Conservation (phyloP, 2,797 vertebrate species). For the Aratinga solstitialis region DNA sequence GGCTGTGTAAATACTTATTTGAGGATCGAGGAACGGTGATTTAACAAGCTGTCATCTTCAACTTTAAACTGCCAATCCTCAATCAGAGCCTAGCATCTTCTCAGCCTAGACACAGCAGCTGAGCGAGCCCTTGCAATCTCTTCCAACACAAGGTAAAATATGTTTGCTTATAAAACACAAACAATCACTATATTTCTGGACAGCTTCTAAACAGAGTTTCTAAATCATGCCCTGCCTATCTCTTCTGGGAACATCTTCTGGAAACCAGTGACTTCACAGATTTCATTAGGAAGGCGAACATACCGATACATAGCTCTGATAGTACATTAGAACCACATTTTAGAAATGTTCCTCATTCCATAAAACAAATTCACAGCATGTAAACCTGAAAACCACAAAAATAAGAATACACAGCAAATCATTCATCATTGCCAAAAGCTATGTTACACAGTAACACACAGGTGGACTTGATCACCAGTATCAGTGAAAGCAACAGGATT, state of each 20-base stretch:
- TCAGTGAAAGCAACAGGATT: conserved; percentile 21
- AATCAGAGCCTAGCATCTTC: not conserved
- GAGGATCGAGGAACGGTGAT: not conserved
- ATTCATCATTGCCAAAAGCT: not conserved
- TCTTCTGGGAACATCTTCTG: not conserved
- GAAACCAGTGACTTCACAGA: not conserved
- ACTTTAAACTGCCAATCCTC: not conserved
- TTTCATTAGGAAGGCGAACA: not conserved
- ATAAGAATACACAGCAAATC: not conserved
- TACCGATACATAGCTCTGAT: not conserved
- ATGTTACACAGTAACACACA: not conserved
- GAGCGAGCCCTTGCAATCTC: not conserved
- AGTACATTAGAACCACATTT: not conserved
- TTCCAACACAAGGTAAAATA: not conserved
- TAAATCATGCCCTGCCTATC: not conserved
- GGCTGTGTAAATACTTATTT: not conserved
- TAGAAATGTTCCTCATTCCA: not conserved
- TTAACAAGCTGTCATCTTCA: not conserved
- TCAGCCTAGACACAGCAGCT: not conserved
- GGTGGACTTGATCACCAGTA: not conserved
- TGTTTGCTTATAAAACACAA: not conserved
- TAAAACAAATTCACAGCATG: not conserved
- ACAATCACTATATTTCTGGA: not conserved
- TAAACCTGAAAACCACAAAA: not conserved
- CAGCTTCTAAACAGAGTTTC: not conserved